Conservation (phyloP, 2,797 vertebrate genomes). For the Epinephelus awoara region DNA sequence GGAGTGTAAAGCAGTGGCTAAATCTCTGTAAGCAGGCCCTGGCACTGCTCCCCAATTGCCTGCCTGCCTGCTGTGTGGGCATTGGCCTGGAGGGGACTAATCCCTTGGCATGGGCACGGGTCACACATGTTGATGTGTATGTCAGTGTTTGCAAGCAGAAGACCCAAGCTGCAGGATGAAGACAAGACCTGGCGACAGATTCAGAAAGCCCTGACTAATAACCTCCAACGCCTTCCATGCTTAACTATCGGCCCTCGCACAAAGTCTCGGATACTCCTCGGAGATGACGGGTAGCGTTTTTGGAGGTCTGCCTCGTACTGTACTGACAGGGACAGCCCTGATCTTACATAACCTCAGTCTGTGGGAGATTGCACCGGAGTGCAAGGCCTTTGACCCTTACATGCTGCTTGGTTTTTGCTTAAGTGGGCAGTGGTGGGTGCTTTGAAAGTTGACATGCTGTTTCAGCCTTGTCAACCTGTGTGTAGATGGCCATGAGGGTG, state of each 20-base stretch:
- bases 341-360: constrained; percentile 59
- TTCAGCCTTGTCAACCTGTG: constrained; percentile 58
- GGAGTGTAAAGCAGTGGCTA: constrained; percentile 77
- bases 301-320: constrained; percentile 52
- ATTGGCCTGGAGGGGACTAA: constrained; percentile 73
- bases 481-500: constrained; percentile 11
- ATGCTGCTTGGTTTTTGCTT: constrained; percentile 52
- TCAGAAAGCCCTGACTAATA: constrained; percentile 61
- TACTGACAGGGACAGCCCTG: constrained; percentile 33
- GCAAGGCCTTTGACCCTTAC: constrained; percentile 52
- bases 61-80: constrained; percentile 73
- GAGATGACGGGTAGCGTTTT: constrained; percentile 33
- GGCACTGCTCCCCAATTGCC: constrained; percentile 74
- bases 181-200: constrained; percentile 61
- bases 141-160: constrained; percentile 42
- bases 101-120: constrained; percentile 71
- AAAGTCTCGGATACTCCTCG: constrained; percentile 45
- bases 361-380: constrained; percentile 52
- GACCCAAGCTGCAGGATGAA: constrained; percentile 67
- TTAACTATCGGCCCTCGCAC: constrained; percentile 41
- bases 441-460: constrained; percentile 50
- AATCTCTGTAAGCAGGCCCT: constrained; percentile 82
- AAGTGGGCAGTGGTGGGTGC: constrained; percentile 36
- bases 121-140: constrained; percentile 74
- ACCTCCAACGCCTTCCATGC: constrained; percentile 49